These are phyloP conservation scores for Hypolimnas misippus DNA, from an alignment of 2,888 invertebrate genomes.

Conservation along the genomic window DNA sequence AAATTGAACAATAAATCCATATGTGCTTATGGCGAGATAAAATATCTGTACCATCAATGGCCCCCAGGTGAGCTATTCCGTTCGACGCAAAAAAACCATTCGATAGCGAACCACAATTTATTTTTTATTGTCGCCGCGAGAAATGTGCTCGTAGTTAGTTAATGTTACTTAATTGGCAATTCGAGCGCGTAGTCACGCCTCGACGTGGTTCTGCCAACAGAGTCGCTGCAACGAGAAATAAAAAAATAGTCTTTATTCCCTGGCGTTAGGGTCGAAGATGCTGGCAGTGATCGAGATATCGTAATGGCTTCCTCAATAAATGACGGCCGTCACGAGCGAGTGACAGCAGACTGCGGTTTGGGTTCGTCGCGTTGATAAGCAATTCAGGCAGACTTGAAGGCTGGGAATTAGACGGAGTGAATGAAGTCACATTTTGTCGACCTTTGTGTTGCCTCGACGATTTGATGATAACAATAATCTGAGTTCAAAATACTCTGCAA, in stretches of 20 bases:
- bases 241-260: slow-evolving; percentile 34
- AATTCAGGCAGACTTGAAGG: slow-evolving; percentile 12
- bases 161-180: slow-evolving; percentile 60
- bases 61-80: slow-evolving; percentile 32
- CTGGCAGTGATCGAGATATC: slow-evolving; percentile 19
- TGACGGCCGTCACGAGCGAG: slow-evolving; percentile 50
- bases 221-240: not conserved
- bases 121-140: slow-evolving; percentile 49
- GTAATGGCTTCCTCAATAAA: slow-evolving; percentile 50
- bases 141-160: slow-evolving; percentile 54
- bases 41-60: slow-evolving; percentile 20
- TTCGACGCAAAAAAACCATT: slow-evolving; percentile 31
- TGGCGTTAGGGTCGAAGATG: slow-evolving; percentile 16
- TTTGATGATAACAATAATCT: not conserved
- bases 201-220: slow-evolving; percentile 28
- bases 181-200: slow-evolving; percentile 57
- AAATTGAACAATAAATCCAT: slow-evolving; percentile 31
- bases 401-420: slow-evolving; percentile 1
- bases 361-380: slow-evolving; percentile 27
- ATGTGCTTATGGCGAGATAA: slow-evolving; percentile 22
- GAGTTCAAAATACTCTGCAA: not conserved
- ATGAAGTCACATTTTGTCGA: not conserved
- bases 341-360: slow-evolving; percentile 44
- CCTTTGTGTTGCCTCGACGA: not conserved
- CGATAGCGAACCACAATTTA: slow-evolving; percentile 40